These are phyloP conservation scores for Ladona fulva DNA, from an alignment of 1,140 invertebrate genomes.

Conservation along the genomic window DNA sequence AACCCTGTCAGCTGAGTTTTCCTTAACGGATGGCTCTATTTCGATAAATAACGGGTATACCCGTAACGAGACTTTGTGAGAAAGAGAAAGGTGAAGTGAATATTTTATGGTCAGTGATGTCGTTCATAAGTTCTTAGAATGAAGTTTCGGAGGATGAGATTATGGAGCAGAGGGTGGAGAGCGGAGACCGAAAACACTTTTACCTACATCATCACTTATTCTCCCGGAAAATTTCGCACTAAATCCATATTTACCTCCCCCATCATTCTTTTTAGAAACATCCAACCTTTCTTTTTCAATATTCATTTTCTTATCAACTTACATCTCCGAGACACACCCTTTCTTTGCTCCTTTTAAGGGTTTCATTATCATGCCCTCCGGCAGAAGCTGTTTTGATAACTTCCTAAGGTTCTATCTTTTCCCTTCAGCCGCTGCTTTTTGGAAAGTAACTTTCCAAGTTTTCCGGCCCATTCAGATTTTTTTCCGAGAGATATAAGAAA, in stretches of 20 bases:
- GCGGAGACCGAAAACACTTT: background rate
- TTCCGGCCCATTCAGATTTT: too few relatives aligned
- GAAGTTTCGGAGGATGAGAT: background rate
- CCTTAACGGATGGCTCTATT: too few relatives aligned
- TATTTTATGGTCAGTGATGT: slow-evolving; percentile 7
- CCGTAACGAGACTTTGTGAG: too few relatives aligned
- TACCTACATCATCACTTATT: slow-evolving; percentile 2
- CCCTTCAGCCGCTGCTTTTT: background rate
- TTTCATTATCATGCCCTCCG: background rate
- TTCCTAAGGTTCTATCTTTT: background rate
- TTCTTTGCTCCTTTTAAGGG: background rate
- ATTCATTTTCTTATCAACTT: slow-evolving; percentile 8
- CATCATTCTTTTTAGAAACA: background rate
- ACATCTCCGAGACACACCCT: background rate
- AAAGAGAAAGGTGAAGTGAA: background rate
- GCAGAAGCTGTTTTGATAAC: background rate
- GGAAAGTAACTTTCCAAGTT: too few relatives aligned
- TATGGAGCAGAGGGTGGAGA: background rate
- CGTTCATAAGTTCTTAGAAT: background rate
- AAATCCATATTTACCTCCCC: background rate
- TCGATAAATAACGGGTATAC: too few relatives aligned
- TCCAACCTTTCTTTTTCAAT: slow-evolving; percentile 3
- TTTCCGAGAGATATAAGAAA: too few relatives aligned
- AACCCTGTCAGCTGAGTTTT: too few relatives aligned
- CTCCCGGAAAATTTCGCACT: background rate